Conservation (phyloP, 2,113 vertebrate genomes). For the Microtus ochrogaster region DNA sequence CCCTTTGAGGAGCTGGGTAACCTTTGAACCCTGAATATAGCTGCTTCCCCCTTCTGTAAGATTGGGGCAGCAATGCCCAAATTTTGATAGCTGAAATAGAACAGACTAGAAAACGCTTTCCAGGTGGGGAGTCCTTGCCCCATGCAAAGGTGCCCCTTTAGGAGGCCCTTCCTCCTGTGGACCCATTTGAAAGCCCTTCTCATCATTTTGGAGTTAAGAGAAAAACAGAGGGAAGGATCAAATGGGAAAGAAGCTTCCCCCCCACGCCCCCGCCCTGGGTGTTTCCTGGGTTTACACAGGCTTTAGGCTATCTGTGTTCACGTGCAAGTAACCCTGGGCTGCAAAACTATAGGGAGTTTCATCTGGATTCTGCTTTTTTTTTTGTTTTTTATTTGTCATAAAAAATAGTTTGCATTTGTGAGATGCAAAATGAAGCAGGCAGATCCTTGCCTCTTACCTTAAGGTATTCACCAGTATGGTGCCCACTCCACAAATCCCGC, state of each 20-base stretch:
- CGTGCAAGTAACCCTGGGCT: accelerated
- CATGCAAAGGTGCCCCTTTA: neutral
- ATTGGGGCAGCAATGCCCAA: accelerated
- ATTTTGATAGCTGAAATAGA: neutral
- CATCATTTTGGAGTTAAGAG: neutral
- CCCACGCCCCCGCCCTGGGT: neutral
- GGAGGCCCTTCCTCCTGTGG: neutral
- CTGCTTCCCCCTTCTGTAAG: neutral
- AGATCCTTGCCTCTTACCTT: neutral
- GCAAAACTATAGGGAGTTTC: neutral
- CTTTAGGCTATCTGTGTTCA: neutral
- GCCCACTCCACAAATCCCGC: neutral
- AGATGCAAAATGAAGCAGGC: neutral
- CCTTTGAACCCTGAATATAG: neutral
- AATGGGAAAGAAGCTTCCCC: neutral
- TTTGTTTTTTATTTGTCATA: neutral
- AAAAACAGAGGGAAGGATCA: neutral
- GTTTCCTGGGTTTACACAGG: neutral
- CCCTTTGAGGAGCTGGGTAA: neutral
- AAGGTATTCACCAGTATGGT: neutral
- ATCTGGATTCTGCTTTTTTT: neutral
- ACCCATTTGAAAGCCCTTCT: neutral
- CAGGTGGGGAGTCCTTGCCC: accelerated
- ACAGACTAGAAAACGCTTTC: neutral
- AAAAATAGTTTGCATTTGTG: neutral